Evolutionary conservation across 2,888 invertebrate species (phyloP).

Genomic region (Mimas tiliae): DNA sequence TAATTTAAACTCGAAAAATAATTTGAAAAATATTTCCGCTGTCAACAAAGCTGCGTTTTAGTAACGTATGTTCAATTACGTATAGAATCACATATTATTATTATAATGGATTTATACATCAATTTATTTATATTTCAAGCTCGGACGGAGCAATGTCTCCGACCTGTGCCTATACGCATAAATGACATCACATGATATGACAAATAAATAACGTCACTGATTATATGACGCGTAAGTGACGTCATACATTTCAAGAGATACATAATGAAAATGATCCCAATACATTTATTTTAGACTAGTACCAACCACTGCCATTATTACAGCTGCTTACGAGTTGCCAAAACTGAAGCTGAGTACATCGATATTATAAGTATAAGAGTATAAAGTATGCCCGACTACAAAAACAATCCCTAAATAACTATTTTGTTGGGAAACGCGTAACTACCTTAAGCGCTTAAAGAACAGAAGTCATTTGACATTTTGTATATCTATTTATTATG

Average conservation of each 20-base stretch:
- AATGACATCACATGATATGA: neutral
- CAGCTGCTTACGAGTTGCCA: neutral
- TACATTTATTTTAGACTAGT: slow-evolving; percentile 1
- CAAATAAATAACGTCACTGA: neutral
- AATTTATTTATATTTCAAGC: no score
- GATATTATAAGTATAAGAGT: neutral
- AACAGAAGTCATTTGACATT: neutral
- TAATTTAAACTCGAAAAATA: no score
- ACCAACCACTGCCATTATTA: neutral
- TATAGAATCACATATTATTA: no score
- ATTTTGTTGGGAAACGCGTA: slow-evolving; percentile 8
- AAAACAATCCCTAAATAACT: slow-evolving; percentile 6
- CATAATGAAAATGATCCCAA: neutral
- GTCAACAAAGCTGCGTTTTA: no score
- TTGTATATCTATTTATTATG: slow-evolving; percentile 1
- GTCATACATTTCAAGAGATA: neutral
- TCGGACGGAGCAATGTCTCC: no score
- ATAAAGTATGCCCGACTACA: slow-evolving; percentile 23
- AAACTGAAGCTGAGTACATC: slow-evolving; percentile 3
- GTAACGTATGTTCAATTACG: no score
- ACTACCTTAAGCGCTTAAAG: slow-evolving; percentile 3
- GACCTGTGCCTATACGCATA: no score
- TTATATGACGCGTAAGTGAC: neutral
- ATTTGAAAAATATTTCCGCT: no score
- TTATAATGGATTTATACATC: no score